phyloP scores from a whole-genome alignment of 2,888 invertebrate genomes.

The Troides oblongomaculatus region DNA sequence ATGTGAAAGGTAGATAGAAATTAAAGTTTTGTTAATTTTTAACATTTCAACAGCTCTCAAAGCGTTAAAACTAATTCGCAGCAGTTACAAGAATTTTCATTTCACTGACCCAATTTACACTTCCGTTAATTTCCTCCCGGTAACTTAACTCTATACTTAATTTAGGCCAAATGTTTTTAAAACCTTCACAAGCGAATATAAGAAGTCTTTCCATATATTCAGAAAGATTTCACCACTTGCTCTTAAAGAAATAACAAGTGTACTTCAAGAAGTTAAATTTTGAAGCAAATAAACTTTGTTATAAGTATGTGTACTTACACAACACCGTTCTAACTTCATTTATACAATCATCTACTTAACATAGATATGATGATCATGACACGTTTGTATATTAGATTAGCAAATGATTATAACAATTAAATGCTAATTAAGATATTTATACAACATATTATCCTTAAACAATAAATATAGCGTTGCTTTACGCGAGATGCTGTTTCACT shows the following conservation, averaged over 20 bases:
- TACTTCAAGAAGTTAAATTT: not conserved
- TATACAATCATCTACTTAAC: no score
- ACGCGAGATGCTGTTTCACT: no score
- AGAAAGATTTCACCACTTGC: not conserved
- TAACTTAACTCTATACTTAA: conserved; percentile 11
- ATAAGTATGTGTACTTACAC: no score
- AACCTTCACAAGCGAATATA: not conserved
- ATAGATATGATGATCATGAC: no score
- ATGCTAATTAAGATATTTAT: no score
- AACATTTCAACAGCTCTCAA: conserved; percentile 19
- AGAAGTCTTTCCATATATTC: not conserved
- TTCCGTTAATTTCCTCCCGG: conserved; percentile 26
- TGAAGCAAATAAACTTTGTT: not conserved
- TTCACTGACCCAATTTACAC: conserved; percentile 29
- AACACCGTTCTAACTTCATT: no score
- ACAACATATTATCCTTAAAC: no score
- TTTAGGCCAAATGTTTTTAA: conserved; percentile 10
- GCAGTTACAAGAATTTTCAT: conserved; percentile 24
- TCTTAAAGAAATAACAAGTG: not conserved
- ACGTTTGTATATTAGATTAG: no score
- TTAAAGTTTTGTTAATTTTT: conserved; percentile 19
- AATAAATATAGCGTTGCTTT: no score
- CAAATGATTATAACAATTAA: no score
- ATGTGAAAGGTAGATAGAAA: not conserved
- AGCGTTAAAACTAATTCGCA: conserved; percentile 26